These are phyloP conservation scores for Bacillus rossius DNA, from an alignment of 1,140 invertebrate genomes.

Conservation along the genomic window DNA sequence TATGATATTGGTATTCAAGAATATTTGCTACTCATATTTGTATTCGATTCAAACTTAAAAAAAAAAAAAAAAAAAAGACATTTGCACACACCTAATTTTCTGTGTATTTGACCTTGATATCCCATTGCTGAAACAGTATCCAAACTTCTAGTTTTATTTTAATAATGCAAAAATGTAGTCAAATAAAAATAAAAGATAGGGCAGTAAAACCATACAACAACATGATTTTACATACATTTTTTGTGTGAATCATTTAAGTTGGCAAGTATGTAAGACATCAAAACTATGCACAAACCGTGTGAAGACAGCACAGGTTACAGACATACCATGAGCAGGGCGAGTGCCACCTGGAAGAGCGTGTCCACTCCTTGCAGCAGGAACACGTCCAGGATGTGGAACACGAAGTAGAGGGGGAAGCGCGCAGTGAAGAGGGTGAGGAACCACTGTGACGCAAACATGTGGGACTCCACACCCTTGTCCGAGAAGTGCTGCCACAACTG, in stretches of 20 bases:
- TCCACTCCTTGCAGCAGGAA: constrained; percentile 93
- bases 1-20: no score
- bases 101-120: background rate
- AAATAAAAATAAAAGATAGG: background rate
- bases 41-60: background rate
- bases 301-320: background rate
- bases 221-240: background rate
- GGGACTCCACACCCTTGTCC: constrained; percentile 89
- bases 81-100: background rate
- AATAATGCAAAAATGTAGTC: background rate
- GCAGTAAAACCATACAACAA: background rate
- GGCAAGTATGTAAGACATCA: background rate
- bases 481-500: constrained; percentile 88
- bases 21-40: no score
- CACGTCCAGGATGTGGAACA: constrained; percentile 96
- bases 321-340: constrained; percentile 83
- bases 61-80: background rate
- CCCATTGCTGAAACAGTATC: background rate
- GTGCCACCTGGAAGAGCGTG: constrained; percentile 92
- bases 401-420: constrained; percentile 94
- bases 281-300: background rate
- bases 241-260: no score
- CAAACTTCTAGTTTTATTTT: background rate
- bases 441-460: constrained; percentile 99
- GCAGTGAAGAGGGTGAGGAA: constrained; percentile 98